Evolutionary conservation across 2,888 invertebrate species (phyloP).

Genomic region (Tolmerus cingulatus): DNA sequence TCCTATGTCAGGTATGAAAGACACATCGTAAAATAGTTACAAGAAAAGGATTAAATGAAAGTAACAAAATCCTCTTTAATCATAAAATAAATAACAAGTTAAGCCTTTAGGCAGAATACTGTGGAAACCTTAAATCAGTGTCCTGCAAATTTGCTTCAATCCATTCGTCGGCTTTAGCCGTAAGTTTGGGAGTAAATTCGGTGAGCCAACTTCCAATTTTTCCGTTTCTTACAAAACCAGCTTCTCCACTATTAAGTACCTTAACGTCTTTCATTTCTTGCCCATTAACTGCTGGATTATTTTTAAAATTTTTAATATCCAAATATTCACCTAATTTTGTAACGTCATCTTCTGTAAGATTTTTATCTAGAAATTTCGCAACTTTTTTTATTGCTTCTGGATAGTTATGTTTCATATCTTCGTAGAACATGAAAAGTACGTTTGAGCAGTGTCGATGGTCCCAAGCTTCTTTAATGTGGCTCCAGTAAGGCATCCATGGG

Average conservation of each 20-base stretch:
- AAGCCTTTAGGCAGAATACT: neutral
- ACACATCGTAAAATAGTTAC: neutral
- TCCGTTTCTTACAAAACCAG: slow-evolving; percentile 72
- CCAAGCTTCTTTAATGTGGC: slow-evolving; percentile 82
- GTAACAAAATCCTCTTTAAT: neutral
- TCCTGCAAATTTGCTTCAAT: slow-evolving; percentile 70
- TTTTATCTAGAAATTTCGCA: slow-evolving; percentile 70
- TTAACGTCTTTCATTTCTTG: slow-evolving; percentile 71
- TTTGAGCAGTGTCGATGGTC: slow-evolving; percentile 71
- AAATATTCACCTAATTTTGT: slow-evolving; percentile 74
- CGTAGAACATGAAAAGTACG: slow-evolving; percentile 80
- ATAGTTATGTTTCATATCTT: slow-evolving; percentile 76
- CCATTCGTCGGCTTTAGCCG: slow-evolving; percentile 74
- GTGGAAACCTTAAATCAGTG: slow-evolving; percentile 70
- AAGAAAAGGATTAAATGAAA: neutral
- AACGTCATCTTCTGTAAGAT: slow-evolving; percentile 68
- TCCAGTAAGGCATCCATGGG: slow-evolving; percentile 80
- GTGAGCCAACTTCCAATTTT: slow-evolving; percentile 75
- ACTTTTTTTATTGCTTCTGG: slow-evolving; percentile 68
- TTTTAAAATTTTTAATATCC: slow-evolving; percentile 81
- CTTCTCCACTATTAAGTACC: slow-evolving; percentile 68
- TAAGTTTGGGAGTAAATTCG: slow-evolving; percentile 74
- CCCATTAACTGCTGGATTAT: slow-evolving; percentile 81
- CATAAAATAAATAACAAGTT: neutral
- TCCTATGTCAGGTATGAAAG: too few relatives aligned